Evolutionary conservation across 2,113 vertebrate species (phyloP), one percentile per base, ranked within the genome.

Genomic region (Ictalurus punctatus): DNA sequence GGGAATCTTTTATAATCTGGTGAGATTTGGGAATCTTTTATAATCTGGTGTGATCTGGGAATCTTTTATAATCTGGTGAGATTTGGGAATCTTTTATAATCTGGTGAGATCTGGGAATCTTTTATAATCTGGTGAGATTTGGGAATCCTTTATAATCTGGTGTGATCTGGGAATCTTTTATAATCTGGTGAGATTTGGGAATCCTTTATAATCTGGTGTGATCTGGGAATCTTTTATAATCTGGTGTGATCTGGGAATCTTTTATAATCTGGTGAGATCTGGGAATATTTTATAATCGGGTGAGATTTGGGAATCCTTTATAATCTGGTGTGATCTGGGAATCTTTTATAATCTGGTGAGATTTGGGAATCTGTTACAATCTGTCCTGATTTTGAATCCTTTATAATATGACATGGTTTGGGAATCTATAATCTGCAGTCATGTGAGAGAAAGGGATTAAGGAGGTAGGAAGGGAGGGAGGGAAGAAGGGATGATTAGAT

Each of bases 401-500:
- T 44, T 48, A 25, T 1, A 54, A 17, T 54, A 23, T 12, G 23
- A 1, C 6, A 0, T 52, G 4, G 2, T 78, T 78, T 48, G 10
- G 9, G 40, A 27, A 30, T n/a, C 76, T 80, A 17, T 14, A 54
- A n/a, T 54, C 34, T 65, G 83, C 83, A 84, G 59, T 27, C 9
- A 40, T 52, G 58, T 30, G 37, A 34, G 27, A 34, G 30, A 34
- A 61, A 8, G 3, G 12, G 21, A 61, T 13, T 63, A 30, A 14
- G 48, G 54, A 27, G 6, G n/a, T 17, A 83, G 30, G 48, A 30
- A 63, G 27, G 44, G 9, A 19, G n/a, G n/a, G 54, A 59, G 37
- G 63, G 82, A 48, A 67, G 27, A 76, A 87, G 73, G 52, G 69
- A 23, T 52, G 83, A 86, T 87, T 81, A 73, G 14, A 88, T 88